A percentile compares a stretch with the other conserved stretches of the same genome.
Evolutionary conservation across 1,140 invertebrate species (phyloP).

Genomic region (Heliconius eleuchia): DNA sequence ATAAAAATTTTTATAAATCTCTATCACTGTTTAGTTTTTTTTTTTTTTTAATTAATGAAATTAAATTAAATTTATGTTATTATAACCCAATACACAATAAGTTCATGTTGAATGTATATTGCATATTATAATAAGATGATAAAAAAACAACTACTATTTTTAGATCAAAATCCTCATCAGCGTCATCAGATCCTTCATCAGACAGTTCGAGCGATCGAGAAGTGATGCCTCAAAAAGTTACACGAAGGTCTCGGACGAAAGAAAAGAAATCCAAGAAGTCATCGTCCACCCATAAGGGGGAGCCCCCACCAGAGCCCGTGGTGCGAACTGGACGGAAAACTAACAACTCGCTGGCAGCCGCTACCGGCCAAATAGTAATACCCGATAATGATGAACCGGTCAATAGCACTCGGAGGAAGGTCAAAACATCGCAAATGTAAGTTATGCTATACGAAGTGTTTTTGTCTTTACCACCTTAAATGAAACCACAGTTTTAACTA

Average conservation of each 20-base stretch:
- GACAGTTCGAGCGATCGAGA: slow-evolving; percentile 58
- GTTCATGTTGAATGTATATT: too few species aligned
- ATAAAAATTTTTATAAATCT: too few species aligned
- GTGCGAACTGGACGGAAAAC: slow-evolving; percentile 88
- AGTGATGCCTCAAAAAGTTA: slow-evolving; percentile 64
- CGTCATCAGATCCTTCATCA: slow-evolving; percentile 58
- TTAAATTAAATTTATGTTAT: too few species aligned
- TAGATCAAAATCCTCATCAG: slow-evolving; percentile 41
- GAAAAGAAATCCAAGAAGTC: slow-evolving; percentile 69
- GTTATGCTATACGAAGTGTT: slow-evolving; percentile 38
- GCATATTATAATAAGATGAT: too few species aligned
- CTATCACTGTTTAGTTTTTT: too few species aligned
- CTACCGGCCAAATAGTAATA: slow-evolving; percentile 91
- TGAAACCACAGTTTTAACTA: too few species aligned
- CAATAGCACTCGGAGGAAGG: slow-evolving; percentile 81
- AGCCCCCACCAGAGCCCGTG: slow-evolving; percentile 72
- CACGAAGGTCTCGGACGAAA: slow-evolving; percentile 50
- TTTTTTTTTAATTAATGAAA: too few species aligned
- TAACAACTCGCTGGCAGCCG: slow-evolving; percentile 92
- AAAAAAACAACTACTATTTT: neutral
- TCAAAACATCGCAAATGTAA: slow-evolving; percentile 86
- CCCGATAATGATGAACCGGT: slow-evolving; percentile 79
- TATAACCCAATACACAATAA: too few species aligned
- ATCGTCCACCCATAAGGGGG: slow-evolving; percentile 73
- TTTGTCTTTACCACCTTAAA: too few species aligned